Conservation (phyloP, 2,113 vertebrate genomes). For the Coracopsis vasa region DNA sequence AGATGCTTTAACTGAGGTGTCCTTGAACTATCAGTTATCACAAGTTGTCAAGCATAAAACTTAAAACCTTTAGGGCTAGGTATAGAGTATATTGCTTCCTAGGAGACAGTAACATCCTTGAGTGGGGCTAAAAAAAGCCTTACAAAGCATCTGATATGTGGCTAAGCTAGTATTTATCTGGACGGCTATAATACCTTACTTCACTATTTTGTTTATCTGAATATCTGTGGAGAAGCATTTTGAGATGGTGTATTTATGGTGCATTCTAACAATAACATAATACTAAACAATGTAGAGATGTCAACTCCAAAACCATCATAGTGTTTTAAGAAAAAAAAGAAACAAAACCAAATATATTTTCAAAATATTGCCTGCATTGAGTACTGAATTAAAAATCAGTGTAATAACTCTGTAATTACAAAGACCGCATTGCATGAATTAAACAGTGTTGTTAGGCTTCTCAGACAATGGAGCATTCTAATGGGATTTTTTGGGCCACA, state of each 20-base stretch:
- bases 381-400: neutral
- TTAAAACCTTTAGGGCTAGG: neutral
- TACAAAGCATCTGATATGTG: neutral
- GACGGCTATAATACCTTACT: neutral
- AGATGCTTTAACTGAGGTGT: neutral
- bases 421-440: neutral
- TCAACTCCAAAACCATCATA: neutral
- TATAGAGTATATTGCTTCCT: neutral
- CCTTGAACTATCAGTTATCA: neutral
- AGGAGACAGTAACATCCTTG: neutral
- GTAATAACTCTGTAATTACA: neutral
- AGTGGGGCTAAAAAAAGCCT: neutral
- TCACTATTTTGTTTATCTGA: neutral
- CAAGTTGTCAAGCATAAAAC: neutral
- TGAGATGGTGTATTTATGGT: neutral
- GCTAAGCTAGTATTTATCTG: neutral
- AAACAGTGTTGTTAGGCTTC: neutral
- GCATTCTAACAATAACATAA: neutral
- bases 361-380: neutral
- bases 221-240: neutral
- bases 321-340: neutral
- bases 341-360: neutral
- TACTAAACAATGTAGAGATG: neutral
- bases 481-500: neutral
- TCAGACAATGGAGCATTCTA: neutral